Evolutionary conservation across 1,140 invertebrate genomes (phyloP), one percentile per base, ranked within the genome.

Genomic region (Drosophila repleta): DNA sequence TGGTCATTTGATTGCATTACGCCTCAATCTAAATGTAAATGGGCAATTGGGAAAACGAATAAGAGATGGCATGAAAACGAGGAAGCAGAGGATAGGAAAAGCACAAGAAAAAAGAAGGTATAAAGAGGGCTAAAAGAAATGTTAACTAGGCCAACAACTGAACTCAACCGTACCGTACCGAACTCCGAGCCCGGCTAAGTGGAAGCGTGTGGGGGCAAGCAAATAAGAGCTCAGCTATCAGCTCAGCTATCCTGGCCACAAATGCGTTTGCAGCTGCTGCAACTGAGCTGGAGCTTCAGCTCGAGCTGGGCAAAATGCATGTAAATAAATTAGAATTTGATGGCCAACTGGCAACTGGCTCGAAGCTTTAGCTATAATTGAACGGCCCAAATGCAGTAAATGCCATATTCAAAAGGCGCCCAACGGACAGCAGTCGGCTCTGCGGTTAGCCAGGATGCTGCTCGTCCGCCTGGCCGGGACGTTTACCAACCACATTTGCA

Each of bases 251-350:
- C n/a, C 37, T 60, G 39, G 63, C 69, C 69, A 18, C 69, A 72
- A 72, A 67, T 72, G 55, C 37, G 62, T 53, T 66, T 35, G 52
- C 55, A 72, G 55, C 55, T 55, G 55, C 17, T 45, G 37, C 37
- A 46, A 11, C 43, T 32, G n/a, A 18, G 48, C 58, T 18, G 7
- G 35, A 24, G 6, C 5, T 18, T 0, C 4, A 29, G 7, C 29
- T 29, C 29, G 29, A 29, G 29, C 7, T 29, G 29, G 2, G 29
- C 29, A 29, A 29, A 29, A 29, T 29, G 78, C 82, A 82, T 87
- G 83, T 87, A 87, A 87, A 87, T 87, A 87, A 87, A 87, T 87
- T 88, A 82, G 63, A 77, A 87, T 63, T 74, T 74, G 71, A 74
- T 74, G 57, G 64, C 46, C 64, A 51, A 49, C 46, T 69, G 48